Evolutionary conservation across 1,140 invertebrate genomes (phyloP).

Genomic region (Euura lappo): DNA sequence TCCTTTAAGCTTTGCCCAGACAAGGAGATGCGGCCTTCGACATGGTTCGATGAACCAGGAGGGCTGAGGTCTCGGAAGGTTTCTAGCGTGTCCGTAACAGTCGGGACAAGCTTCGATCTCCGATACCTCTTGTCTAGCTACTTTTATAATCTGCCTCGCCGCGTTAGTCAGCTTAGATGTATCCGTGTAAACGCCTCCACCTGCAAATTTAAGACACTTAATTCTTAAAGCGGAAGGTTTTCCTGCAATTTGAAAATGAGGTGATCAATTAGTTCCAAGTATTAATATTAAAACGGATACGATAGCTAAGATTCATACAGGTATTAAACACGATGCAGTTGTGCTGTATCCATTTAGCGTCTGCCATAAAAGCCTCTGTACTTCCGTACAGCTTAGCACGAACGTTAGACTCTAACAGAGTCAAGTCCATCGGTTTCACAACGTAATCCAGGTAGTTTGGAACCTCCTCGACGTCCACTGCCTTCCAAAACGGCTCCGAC

Average conservation of each 20-base stretch:
- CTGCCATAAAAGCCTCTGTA: constrained; percentile 86
- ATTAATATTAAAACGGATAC: background rate
- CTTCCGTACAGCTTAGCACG: constrained; percentile 81
- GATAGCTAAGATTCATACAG: constrained; percentile 63
- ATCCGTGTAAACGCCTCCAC: constrained; percentile 62
- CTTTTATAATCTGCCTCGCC: constrained; percentile 81
- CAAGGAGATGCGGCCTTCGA: constrained; percentile 82
- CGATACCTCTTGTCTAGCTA: constrained; percentile 83
- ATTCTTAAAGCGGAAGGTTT: background rate
- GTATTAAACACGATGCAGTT: constrained; percentile 91
- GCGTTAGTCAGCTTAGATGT: constrained; percentile 78
- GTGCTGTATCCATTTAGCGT: constrained; percentile 92
- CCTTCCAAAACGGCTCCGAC: constrained; percentile 76
- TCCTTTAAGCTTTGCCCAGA: constrained; percentile 93
- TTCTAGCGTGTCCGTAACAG: constrained; percentile 75
- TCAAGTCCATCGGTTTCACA: constrained; percentile 85
- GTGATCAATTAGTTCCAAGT: background rate
- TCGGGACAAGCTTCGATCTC: constrained; percentile 95
- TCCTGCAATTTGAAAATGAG: background rate
- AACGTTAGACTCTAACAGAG: constrained; percentile 79
- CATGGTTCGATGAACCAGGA: constrained; percentile 93
- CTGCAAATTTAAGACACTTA: constrained; percentile 26
- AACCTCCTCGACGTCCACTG: constrained; percentile 72
- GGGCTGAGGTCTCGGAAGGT: constrained; percentile 79
- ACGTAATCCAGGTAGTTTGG: constrained; percentile 82